Base-by-base conservation (phyloP, 2,888 invertebrate genomes). In the Pollenia angustigena region DNA sequence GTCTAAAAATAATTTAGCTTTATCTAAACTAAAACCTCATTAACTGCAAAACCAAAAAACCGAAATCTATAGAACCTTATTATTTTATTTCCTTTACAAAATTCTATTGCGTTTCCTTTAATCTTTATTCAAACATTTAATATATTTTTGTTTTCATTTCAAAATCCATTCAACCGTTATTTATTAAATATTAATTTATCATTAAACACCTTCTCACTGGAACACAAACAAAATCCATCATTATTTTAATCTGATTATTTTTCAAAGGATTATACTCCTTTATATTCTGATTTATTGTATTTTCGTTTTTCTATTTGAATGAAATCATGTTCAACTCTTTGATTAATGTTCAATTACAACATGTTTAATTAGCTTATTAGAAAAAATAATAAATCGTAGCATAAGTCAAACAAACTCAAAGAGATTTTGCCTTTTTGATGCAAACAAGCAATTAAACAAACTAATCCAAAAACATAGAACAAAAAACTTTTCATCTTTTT, bases 301-400 rank as follows among this genome's bases (percentile, higher is more conserved):
- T 23, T 16, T 52, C n/a, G 54, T 9, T 23, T 11, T 54, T 54
- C 18, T 32, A 32, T 32, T 32, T 32, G 6, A 32, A 32, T 32
- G 32, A 32, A 32, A 32, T 4, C 32, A 18, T 54, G 0, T 7
- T 58, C n/a, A n/a, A 66, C 46, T 23, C 74, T 46, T 58, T 74
- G 74, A 74, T 58, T 48, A 48, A 74, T 74, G 58, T 32, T 46
- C 46, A 54, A 58, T 74, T 16, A 74, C 16, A 46, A 60, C 46
- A 40, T 48, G 60, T 60, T 46, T 60, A 60, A 74, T 60, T 74
- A 60, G 60, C 23, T 16, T 16, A 58, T 60, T 48, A 74, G 4
- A 2, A 16, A 32, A 74, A 74, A 60, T 74, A 60, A 60, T 72
- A 72, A 60, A 48, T 74, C 74, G 12, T 68, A 44, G 62, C 60